Evolutionary conservation across 2,113 vertebrate species (phyloP).

Genomic region (Colistium nudipinnis): DNA sequence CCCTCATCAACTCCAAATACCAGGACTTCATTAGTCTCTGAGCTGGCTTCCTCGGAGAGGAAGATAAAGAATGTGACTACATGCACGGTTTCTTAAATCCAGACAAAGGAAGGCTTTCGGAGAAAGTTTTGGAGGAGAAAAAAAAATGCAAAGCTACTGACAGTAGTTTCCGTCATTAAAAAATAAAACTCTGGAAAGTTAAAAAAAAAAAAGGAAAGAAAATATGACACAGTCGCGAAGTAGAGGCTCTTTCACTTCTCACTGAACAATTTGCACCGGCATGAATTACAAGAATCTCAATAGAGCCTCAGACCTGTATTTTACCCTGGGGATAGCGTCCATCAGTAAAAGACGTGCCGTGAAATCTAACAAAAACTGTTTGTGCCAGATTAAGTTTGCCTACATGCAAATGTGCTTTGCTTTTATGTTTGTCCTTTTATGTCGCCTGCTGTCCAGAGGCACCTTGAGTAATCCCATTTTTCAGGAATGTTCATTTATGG

Average conservation of each 20-base stretch:
- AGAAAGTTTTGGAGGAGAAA: not conserved
- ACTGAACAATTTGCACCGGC: constrained; percentile 45
- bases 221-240: constrained; percentile 4
- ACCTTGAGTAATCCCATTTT: constrained; percentile 25
- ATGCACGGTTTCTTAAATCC: constrained; percentile 6
- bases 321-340: constrained; percentile 24
- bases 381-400: constrained; percentile 42
- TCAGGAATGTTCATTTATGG: constrained; percentile 35
- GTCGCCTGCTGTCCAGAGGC: constrained; percentile 32
- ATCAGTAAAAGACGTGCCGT: constrained; percentile 28
- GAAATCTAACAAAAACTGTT: constrained; percentile 35
- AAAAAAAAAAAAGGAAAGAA: constrained; percentile 28
- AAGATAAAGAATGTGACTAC: not conserved
- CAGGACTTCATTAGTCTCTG: constrained; percentile 6
- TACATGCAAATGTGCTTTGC: constrained; percentile 33
- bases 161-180: constrained; percentile 11
- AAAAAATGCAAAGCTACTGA: constrained; percentile 14
- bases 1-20: constrained; percentile 19
- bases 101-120: constrained; percentile 26
- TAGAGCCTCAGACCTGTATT: constrained; percentile 27
- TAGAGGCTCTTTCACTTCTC: constrained; percentile 17
- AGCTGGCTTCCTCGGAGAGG: not conserved
- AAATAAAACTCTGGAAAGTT: constrained; percentile 4
- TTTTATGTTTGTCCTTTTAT: constrained; percentile 38
- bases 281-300: constrained; percentile 47